Evolutionary conservation across 2,113 vertebrate genomes (phyloP).

Genomic region (Stigmatopora nigra): DNA sequence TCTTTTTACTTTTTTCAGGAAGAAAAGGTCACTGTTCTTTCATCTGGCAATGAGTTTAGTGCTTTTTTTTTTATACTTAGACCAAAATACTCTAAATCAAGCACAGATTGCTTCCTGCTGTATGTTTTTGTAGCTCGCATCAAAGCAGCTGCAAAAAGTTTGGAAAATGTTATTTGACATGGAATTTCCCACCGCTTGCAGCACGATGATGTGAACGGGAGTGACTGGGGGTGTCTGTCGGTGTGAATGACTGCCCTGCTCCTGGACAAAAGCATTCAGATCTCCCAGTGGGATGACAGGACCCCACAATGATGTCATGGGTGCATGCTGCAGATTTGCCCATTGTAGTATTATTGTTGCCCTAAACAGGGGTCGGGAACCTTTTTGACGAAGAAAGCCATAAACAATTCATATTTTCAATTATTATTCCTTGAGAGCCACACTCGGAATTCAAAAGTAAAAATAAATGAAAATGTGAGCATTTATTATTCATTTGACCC

Average conservation of each 20-base stretch:
- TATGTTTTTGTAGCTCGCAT: slow-evolving; percentile 19
- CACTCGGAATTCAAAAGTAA: too few relatives aligned
- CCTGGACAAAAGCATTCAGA: slow-evolving; percentile 46
- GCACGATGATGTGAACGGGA: slow-evolving; percentile 25
- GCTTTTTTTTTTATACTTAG: slow-evolving; percentile 10
- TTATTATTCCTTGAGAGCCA: too few relatives aligned
- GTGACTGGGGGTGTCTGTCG: slow-evolving; percentile 15
- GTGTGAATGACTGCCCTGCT: slow-evolving; percentile 26
- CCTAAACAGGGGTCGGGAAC: too few relatives aligned
- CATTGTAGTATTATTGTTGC: slow-evolving; percentile 48
- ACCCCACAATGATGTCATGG: slow-evolving; percentile 66
- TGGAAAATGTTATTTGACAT: slow-evolving; percentile 37
- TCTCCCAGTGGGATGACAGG: slow-evolving; percentile 52
- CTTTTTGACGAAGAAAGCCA: too few relatives aligned
- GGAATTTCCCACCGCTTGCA: slow-evolving; percentile 29
- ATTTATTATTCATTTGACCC: too few relatives aligned
- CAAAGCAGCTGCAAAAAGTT: slow-evolving; percentile 13
- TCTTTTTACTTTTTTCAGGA: slow-evolving; percentile 26
- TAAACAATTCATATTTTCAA: too few relatives aligned
- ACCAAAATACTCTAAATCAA: slow-evolving; percentile 20
- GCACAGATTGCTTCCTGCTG: slow-evolving; percentile 9
- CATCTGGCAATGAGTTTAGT: slow-evolving; percentile 6
- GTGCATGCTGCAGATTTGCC: slow-evolving; percentile 34
- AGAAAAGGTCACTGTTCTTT: slow-evolving; percentile 23
- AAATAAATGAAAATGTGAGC: too few relatives aligned